These are phyloP conservation scores for Mesocricetus auratus DNA, from an alignment of 2,113 vertebrate species.

Conservation along the genomic window DNA sequence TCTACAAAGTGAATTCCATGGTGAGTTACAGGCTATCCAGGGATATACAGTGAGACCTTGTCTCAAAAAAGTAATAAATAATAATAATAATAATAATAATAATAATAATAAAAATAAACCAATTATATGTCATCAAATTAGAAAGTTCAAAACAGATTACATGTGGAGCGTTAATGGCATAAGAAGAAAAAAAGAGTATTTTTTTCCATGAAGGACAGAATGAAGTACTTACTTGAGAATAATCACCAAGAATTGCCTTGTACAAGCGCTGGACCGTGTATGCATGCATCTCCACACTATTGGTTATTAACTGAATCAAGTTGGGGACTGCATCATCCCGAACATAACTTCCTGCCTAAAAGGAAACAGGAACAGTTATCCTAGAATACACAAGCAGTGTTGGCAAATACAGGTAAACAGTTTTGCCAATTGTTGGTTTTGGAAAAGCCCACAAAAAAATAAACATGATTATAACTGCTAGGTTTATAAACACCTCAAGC, in stretches of 20 bases:
- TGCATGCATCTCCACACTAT: constrained; percentile 98
- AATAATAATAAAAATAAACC: not conserved
- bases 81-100: not conserved
- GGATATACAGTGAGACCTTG: not conserved
- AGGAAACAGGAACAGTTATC: constrained; percentile 74
- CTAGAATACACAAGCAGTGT: constrained; percentile 6
- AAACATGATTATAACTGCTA: not conserved
- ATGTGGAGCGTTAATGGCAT: not conserved
- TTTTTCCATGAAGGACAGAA: not conserved
- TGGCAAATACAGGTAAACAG: not conserved
- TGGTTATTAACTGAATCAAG: constrained; percentile 99
- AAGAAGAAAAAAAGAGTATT: not conserved
- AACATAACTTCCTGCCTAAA: constrained; percentile 98
- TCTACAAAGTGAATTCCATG: not conserved
- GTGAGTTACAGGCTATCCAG: not conserved
- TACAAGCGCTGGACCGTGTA: constrained; percentile 99
- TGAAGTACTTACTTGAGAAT: constrained; percentile 94
- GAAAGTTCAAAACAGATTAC: not conserved
- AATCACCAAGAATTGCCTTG: constrained; percentile 98
- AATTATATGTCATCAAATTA: not conserved
- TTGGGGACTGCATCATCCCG: constrained; percentile 98
- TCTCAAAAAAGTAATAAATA: not conserved
- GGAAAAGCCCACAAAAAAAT: not conserved
- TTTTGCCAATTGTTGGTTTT: not conserved
- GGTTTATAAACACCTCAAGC: not conserved